Evolutionary conservation across 2,113 vertebrate genomes (phyloP), one percentile per base, ranked within the genome.

Genomic region (Pelvicachromis taeniatus): DNA sequence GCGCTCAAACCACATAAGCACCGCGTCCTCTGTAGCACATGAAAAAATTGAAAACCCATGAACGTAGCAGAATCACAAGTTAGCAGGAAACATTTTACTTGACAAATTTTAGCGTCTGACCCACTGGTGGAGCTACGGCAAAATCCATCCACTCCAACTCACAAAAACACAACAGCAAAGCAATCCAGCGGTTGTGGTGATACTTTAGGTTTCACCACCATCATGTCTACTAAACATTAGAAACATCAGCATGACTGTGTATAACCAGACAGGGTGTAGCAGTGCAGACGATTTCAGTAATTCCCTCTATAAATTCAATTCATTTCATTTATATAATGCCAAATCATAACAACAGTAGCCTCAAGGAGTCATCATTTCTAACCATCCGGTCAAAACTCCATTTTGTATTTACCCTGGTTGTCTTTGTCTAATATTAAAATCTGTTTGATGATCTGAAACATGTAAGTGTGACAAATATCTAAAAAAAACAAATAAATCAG

Each of bases 1-100:
- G n/a, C 97, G 97, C 96, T 99, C 99, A 78, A 99, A 99, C 99
- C 99, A 99, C 98, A 99, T 99, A 91, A 99, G 92, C 88, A 97
- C 97, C 82, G 98, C 97, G 1, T 97, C 96, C 94, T 97, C 98
- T 99, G 96, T 1, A 31, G 38, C 16, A 80, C 33, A 35, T 55
- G 38, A 58, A 38, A 10, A 3, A 21, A 38, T 8, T 2, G 9
- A 45, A 55, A 82, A 29, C 16, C 40, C 23, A 73, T 48, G 23
- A 48, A 29, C 68, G 6, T 42, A 48, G 42, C 14, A 73, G 68
- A 48, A 73, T 29, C 68, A 73, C 9, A 48, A 73, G 68, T 31
- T 29, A 29, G 42, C 2, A 6, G 40, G 23, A 0, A 14, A 73
- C 17, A 0, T 50, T 73, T 73, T 29, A 19, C 50, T 52, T 8